Evolutionary conservation across 2,797 vertebrate species (phyloP).

Genomic region (Apodemus agrarius): DNA sequence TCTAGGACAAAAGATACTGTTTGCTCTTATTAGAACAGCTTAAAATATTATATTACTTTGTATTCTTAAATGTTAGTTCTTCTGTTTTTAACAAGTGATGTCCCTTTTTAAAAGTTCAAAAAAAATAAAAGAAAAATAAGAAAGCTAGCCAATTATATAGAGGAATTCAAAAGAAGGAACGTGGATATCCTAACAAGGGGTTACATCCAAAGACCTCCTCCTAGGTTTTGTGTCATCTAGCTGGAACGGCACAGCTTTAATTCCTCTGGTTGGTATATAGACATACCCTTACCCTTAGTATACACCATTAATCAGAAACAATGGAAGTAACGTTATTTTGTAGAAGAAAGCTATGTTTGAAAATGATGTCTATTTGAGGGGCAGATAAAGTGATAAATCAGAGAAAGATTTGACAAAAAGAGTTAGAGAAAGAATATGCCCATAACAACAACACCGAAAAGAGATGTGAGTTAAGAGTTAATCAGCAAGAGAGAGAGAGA

Average conservation of each 20-base stretch:
- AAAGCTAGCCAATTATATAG: background rate
- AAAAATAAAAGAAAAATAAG: background rate
- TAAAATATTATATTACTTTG: background rate
- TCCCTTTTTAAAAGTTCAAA: background rate
- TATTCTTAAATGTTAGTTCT: background rate
- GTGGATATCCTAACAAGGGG: background rate
- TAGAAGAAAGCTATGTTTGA: background rate
- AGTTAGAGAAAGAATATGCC: background rate
- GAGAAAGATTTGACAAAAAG: background rate
- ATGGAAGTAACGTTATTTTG: background rate
- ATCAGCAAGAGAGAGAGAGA: background rate
- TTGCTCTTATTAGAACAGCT: background rate
- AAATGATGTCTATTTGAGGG: background rate
- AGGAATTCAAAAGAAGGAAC: background rate
- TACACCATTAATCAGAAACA: background rate
- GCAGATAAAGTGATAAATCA: background rate
- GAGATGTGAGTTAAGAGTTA: background rate
- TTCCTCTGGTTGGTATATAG: background rate
- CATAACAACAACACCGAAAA: background rate
- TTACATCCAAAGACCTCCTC: background rate
- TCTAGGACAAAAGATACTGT: background rate
- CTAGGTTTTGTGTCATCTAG: background rate
- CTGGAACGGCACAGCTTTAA: background rate
- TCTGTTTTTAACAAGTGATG: background rate
- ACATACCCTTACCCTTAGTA: background rate